Conservation (phyloP, 2,888 invertebrate genomes). For the Baronia brevicornis region DNA sequence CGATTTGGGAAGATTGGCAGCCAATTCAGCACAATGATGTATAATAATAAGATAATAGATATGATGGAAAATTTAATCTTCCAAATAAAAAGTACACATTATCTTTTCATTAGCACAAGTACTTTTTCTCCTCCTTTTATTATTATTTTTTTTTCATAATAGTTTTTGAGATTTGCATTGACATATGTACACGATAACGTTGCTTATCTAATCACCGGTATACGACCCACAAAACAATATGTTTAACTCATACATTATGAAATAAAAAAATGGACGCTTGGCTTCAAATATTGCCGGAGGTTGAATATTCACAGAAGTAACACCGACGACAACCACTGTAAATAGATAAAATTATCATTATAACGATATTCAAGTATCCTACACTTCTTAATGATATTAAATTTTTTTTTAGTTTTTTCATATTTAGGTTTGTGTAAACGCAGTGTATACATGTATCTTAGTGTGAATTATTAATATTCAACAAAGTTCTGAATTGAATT, state of each 20-base stretch:
- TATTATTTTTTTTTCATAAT: constrained; percentile 1
- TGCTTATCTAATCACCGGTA: not conserved
- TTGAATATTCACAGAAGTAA: not conserved
- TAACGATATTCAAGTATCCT: not conserved
- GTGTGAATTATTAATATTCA: too few species aligned
- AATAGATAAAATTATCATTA: not conserved
- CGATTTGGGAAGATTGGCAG: too few species aligned
- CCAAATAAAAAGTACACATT: too few species aligned
- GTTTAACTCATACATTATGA: constrained; percentile 6
- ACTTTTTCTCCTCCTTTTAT: too few species aligned
- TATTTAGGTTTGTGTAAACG: too few species aligned
- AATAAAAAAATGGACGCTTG: constrained; percentile 11
- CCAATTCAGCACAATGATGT: too few species aligned
- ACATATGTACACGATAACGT: not conserved
- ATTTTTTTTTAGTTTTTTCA: not conserved
- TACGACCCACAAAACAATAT: constrained; percentile 12
- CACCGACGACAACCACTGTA: constrained; percentile 1
- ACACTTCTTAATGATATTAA: not conserved
- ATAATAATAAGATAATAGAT: too few species aligned
- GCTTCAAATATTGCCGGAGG: constrained; percentile 11
- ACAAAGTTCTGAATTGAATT: too few species aligned
- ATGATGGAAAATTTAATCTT: too few species aligned
- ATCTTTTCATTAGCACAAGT: too few species aligned
- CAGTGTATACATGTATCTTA: too few species aligned
- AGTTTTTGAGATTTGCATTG: not conserved